phyloP scores from a whole-genome alignment of 2,797 vertebrate genomes.

The Cossypha heuglini region DNA sequence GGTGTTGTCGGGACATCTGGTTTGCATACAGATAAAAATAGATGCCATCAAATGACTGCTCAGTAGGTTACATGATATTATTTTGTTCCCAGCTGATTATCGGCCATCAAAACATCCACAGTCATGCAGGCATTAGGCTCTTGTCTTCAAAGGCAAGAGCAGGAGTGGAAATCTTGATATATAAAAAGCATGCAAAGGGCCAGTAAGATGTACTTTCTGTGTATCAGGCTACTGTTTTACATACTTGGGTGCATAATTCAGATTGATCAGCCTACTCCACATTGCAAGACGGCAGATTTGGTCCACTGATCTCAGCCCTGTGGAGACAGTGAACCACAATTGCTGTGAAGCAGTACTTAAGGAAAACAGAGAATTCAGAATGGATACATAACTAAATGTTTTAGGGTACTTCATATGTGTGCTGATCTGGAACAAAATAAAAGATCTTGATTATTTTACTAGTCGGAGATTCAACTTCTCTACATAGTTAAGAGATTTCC shows the following conservation, averaged over 20 bases:
- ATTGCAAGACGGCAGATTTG: background rate
- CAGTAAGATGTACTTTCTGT: background rate
- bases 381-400: background rate
- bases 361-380: background rate
- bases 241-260: background rate
- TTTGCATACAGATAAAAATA: background rate
- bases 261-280: background rate
- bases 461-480: background rate
- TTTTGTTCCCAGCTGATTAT: background rate
- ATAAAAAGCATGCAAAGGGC: background rate
- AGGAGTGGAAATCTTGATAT: background rate
- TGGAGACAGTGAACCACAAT: rapidly evolving
- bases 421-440: background rate
- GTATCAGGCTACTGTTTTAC: background rate
- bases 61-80: background rate
- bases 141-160: background rate
- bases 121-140: background rate
- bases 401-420: background rate
- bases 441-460: background rate
- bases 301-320: background rate
- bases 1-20: background rate
- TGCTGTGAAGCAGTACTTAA: background rate
- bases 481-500: background rate
- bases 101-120: background rate
- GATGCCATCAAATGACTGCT: background rate